Percentiles rank a stretch among this genome's conserved stretches.
Conservation (phyloP, 1,140 invertebrate species). For the fruit fly (Drosophila melanogaster) region Release_6_plus_ISO1_MT NC_004354.4:10436501-10437000, state of each 20-base stretch:
- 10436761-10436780: no score
- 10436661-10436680: slow-evolving; percentile 14
- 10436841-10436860: neutral
- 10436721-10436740: neutral
- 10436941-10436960: slow-evolving; percentile 3
- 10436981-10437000: neutral
- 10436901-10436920: neutral
- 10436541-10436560: neutral
- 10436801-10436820: neutral
- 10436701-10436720: neutral
- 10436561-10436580: slow-evolving; percentile 50
- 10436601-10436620: slow-evolving; percentile 36
- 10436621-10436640: slow-evolving; percentile 52
- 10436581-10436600: slow-evolving; percentile 51
- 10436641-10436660: slow-evolving; percentile 27
- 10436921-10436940: neutral
- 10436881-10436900: slow-evolving; percentile 2
- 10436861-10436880: slow-evolving; percentile 10
- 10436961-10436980: neutral
- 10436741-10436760: no score
- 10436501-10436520: slow-evolving; percentile 23
- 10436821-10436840: slow-evolving; percentile 14
- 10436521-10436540: slow-evolving; percentile 21
- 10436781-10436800: neutral
- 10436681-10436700: neutral